phyloP scores from a whole-genome alignment of 2,888 invertebrate species.

The Seira ritae region DNA sequence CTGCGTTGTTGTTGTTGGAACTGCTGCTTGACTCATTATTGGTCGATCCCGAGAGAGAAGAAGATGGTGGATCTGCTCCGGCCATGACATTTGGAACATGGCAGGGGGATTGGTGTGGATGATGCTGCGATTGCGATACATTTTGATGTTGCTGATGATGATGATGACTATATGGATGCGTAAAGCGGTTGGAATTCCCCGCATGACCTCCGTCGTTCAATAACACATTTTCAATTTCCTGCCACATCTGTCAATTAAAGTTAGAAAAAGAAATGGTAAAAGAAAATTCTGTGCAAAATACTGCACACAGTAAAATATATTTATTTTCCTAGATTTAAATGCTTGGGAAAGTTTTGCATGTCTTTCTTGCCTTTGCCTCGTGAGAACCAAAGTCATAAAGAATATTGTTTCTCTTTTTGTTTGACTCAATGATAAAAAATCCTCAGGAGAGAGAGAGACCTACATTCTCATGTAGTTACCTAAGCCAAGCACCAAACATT shows the following conservation, averaged over 20 bases:
- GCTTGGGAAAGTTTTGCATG: no score
- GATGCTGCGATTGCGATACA: conserved; percentile 15
- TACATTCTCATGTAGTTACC: no score
- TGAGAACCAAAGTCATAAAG: no score
- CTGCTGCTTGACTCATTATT: conserved; percentile 32
- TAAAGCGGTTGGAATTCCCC: conserved; percentile 44
- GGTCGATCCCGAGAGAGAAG: background rate
- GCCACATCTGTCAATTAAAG: conserved; percentile 72
- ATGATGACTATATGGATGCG: conserved; percentile 29
- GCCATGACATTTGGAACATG: conserved; percentile 22
- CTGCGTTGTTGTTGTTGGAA: conserved; percentile 31
- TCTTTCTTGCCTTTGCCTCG: no score
- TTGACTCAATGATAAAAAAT: no score
- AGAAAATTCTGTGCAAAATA: no score
- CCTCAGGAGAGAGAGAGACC: no score
- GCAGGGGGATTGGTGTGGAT: conserved; percentile 20
- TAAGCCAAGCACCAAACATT: no score
- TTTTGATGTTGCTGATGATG: conserved; percentile 31
- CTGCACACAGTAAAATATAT: no score
- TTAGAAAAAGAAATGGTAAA: no score
- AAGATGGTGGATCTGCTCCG: conserved; percentile 27
- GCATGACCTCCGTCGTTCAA: conserved; percentile 72
- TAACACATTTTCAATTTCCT: conserved; percentile 72
- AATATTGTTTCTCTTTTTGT: no score
- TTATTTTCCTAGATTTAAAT: no score